These are phyloP conservation scores for Bambusicola thoracicus DNA, from an alignment of 2,113 vertebrate species.

Conservation along the genomic window DNA sequence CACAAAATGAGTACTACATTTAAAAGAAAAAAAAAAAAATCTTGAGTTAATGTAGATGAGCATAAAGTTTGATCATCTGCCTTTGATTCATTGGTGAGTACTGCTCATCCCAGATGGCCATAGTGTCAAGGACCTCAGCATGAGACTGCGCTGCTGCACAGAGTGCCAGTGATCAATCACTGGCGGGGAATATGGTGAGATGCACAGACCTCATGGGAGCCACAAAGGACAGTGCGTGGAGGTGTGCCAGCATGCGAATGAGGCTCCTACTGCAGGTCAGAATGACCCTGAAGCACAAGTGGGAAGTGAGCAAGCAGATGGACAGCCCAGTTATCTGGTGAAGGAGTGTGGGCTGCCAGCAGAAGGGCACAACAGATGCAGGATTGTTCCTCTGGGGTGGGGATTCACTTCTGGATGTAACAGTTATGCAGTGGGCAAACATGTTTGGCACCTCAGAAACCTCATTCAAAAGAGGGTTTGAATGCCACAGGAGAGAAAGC, in stretches of 20 bases:
- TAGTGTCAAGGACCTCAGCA: background rate
- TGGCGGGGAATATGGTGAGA: background rate
- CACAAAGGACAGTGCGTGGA: fast-evolving
- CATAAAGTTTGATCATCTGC: background rate
- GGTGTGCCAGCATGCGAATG: fast-evolving
- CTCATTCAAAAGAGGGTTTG: background rate
- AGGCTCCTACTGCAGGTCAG: background rate
- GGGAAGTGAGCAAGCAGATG: background rate
- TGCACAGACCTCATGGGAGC: fast-evolving
- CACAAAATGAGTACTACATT: background rate
- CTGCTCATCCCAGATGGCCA: fast-evolving
- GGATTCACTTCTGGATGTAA: background rate
- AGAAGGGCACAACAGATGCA: background rate
- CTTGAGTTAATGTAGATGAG: background rate
- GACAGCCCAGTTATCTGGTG: background rate
- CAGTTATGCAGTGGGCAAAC: background rate
- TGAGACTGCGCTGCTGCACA: background rate
- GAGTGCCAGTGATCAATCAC: fast-evolving
- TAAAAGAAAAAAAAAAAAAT: background rate
- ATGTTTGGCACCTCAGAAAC: background rate
- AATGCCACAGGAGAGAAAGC: background rate
- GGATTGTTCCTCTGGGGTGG: background rate
- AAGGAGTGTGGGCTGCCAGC: background rate
- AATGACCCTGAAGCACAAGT: background rate
- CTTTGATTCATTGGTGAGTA: background rate